phyloP scores from a whole-genome alignment of 2,113 vertebrate genomes.

The Gavialis gangeticus region DNA sequence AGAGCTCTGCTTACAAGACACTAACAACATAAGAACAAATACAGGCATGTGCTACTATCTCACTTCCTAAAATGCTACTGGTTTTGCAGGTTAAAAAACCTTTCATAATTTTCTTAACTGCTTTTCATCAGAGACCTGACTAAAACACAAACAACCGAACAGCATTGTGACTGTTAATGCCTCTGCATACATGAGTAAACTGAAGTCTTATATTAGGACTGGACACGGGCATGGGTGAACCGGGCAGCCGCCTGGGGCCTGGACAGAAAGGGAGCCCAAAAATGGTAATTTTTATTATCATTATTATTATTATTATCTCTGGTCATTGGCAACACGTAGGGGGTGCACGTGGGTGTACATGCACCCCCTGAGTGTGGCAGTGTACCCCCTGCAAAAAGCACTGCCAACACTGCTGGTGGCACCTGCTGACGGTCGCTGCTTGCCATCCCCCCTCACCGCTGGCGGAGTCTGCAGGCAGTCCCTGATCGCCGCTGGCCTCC shows the following conservation, averaged over 20 bases:
- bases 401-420: too few relatives aligned
- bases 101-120: not conserved
- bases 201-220: not conserved
- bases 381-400: too few relatives aligned
- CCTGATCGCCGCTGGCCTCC: too few relatives aligned
- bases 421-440: too few relatives aligned
- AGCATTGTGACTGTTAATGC: not conserved
- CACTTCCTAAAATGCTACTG: accelerated
- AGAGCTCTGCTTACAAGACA: not conserved
- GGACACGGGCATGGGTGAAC: not conserved
- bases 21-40: not conserved
- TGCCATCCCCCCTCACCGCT: too few relatives aligned
- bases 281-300: too few relatives aligned
- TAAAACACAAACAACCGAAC: not conserved
- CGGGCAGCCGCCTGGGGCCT: not conserved
- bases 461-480: too few relatives aligned
- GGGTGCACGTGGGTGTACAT: too few relatives aligned
- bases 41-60: accelerated
- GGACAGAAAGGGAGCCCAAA: too few relatives aligned
- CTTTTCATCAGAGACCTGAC: not conserved
- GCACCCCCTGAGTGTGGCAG: too few relatives aligned
- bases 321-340: too few relatives aligned
- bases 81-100: not conserved
- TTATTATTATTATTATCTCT: too few relatives aligned
- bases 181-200: not conserved